Evolutionary conservation across 2,797 vertebrate species (phyloP).

Genomic region (Sebastes kiyomatsui): DNA sequence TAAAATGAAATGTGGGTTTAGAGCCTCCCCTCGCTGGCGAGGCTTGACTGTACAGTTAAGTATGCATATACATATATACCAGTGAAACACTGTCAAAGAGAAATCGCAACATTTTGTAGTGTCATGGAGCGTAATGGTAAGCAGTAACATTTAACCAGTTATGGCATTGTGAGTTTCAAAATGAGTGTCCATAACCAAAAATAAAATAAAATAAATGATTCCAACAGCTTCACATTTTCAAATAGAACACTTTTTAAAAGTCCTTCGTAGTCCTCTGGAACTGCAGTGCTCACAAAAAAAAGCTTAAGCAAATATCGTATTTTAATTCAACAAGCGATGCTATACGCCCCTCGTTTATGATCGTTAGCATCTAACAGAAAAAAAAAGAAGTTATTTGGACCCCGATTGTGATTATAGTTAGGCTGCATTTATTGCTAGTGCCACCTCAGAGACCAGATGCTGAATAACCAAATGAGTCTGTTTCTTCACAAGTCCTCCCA

Average conservation of each 20-base stretch:
- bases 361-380: slow-evolving; percentile 31
- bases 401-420: slow-evolving; percentile 65
- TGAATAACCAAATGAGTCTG: slow-evolving; percentile 38
- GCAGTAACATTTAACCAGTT: slow-evolving; percentile 73
- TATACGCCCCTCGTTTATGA: slow-evolving; percentile 35
- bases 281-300: slow-evolving; percentile 52
- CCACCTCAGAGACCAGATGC: slow-evolving; percentile 64
- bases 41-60: slow-evolving; percentile 82
- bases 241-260: slow-evolving; percentile 66
- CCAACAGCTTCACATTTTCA: slow-evolving; percentile 76
- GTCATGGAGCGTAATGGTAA: slow-evolving; percentile 80
- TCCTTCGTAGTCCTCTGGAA: slow-evolving; percentile 65
- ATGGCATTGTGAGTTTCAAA: slow-evolving; percentile 65
- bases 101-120: slow-evolving; percentile 89
- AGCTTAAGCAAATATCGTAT: slow-evolving; percentile 30
- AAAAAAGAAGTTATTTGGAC: slow-evolving; percentile 63
- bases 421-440: slow-evolving; percentile 79
- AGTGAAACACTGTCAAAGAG: slow-evolving; percentile 86
- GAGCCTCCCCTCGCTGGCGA: slow-evolving; percentile 83
- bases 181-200: slow-evolving; percentile 54
- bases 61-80: slow-evolving; percentile 82
- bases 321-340: slow-evolving; percentile 52
- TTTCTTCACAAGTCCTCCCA: slow-evolving; percentile 30
- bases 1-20: slow-evolving; percentile 79
- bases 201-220: slow-evolving; percentile 23